Percentiles rank a stretch among this genome's conserved stretches.
These are phyloP conservation scores for Austrofundulus limnaeus DNA, from an alignment of 2,113 vertebrate species.

Conservation along the genomic window DNA sequence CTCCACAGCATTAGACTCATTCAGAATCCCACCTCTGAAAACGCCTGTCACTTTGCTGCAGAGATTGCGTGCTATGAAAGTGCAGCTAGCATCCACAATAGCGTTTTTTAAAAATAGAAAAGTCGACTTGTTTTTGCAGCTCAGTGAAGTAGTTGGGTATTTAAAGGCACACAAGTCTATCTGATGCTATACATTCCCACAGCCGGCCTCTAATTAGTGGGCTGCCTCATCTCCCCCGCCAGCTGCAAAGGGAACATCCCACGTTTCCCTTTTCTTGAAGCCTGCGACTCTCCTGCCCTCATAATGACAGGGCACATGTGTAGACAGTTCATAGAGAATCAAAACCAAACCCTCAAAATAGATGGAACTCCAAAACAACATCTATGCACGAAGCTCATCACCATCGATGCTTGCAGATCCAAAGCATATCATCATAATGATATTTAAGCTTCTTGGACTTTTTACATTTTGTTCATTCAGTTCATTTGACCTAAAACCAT, in stretches of 20 bases:
- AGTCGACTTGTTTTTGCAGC: conserved; percentile 38
- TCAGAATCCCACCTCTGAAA: neutral
- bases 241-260: conserved; percentile 64
- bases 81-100: conserved; percentile 39
- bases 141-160: conserved; percentile 51
- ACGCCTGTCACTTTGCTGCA: conserved; percentile 19
- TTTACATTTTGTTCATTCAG: conserved; percentile 3
- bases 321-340: conserved; percentile 69
- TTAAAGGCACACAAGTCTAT: conserved; percentile 56
- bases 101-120: conserved; percentile 56
- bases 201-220: conserved; percentile 76
- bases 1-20: neutral
- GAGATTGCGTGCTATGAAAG: conserved; percentile 8
- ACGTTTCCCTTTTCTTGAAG: conserved; percentile 62
- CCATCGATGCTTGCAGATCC: neutral
- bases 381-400: neutral
- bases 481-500: neutral
- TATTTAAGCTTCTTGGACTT: neutral
- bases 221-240: conserved; percentile 48
- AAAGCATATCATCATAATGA: too few relatives aligned
- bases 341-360: conserved; percentile 69
- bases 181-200: conserved; percentile 73
- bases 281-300: conserved; percentile 57
- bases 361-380: conserved; percentile 56
- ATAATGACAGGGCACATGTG: conserved; percentile 78